Conservation (phyloP, 2,888 invertebrate species). For the Autographa gamma region DNA sequence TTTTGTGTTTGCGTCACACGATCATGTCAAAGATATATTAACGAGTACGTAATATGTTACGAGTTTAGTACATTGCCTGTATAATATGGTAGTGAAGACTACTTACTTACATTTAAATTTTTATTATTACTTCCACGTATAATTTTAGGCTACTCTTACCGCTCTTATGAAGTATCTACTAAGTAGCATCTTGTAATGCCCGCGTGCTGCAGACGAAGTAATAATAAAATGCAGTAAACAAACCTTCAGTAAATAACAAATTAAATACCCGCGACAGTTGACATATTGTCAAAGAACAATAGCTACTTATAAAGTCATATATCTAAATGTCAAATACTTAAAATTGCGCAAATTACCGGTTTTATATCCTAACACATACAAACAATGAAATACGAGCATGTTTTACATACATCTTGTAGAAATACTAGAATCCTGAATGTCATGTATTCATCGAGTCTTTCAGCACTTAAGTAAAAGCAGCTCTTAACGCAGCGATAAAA, state of each 20-base stretch:
- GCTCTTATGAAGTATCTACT: no score
- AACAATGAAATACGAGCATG: neutral
- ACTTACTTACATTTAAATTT: neutral
- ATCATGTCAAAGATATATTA: constrained; percentile 7
- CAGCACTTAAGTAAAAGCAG: constrained; percentile 44
- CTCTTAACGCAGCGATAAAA: constrained; percentile 44
- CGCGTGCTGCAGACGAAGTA: no score
- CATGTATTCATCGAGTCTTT: constrained; percentile 11
- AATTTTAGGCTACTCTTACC: no score
- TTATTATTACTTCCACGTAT: no score
- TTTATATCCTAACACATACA: neutral
- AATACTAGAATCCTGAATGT: neutral
- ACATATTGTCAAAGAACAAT: constrained; percentile 29
- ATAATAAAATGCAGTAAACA: neutral
- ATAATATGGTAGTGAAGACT: neutral
- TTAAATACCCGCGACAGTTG: constrained; percentile 9
- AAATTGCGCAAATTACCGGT: constrained; percentile 10
- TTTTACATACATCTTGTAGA: neutral
- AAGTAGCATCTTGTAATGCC: no score
- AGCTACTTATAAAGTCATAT: neutral
- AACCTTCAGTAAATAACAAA: neutral
- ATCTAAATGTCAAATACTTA: constrained; percentile 34
- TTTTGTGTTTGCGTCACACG: constrained; percentile 15
- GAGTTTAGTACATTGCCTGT: constrained; percentile 26
- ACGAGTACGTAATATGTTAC: constrained; percentile 28